Conservation (phyloP, 2,113 vertebrate species). For the Cettia cetti region DNA sequence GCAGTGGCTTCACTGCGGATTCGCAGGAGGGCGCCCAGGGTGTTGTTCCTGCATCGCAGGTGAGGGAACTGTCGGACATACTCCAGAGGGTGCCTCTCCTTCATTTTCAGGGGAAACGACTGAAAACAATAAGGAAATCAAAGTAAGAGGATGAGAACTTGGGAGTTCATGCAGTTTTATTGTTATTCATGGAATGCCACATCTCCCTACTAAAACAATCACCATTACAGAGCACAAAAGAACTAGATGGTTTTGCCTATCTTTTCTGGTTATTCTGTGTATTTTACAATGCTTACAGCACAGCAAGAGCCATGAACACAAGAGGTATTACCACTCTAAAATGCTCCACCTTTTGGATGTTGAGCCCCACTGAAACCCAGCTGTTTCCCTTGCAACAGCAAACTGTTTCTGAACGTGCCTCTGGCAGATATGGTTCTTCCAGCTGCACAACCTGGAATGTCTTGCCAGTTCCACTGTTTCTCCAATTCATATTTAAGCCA, state of each 20-base stretch:
- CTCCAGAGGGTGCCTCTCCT: constrained; percentile 82
- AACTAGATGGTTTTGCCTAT: background rate
- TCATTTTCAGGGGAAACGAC: constrained; percentile 90
- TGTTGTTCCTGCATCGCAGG: constrained; percentile 85
- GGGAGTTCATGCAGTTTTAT: background rate
- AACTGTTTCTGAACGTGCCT: fast-evolving
- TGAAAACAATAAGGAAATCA: constrained; percentile 36
- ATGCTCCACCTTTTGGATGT: background rate
- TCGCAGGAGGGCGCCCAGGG: constrained; percentile 83
- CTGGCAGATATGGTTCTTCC: background rate
- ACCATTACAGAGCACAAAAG: background rate
- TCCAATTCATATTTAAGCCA: background rate
- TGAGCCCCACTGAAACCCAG: background rate
- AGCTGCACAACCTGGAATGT: background rate
- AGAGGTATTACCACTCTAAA: background rate
- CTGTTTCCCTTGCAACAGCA: background rate
- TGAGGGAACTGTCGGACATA: constrained; percentile 90
- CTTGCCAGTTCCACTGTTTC: background rate
- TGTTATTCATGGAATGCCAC: background rate
- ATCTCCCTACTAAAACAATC: background rate
- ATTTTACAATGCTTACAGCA: background rate
- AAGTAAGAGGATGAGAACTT: background rate
- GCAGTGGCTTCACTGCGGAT: constrained; percentile 88
- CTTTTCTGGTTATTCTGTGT: background rate
- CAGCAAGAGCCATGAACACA: background rate